phyloP scores from a whole-genome alignment of 2,113 vertebrate genomes.

The Gobio gobio region DNA sequence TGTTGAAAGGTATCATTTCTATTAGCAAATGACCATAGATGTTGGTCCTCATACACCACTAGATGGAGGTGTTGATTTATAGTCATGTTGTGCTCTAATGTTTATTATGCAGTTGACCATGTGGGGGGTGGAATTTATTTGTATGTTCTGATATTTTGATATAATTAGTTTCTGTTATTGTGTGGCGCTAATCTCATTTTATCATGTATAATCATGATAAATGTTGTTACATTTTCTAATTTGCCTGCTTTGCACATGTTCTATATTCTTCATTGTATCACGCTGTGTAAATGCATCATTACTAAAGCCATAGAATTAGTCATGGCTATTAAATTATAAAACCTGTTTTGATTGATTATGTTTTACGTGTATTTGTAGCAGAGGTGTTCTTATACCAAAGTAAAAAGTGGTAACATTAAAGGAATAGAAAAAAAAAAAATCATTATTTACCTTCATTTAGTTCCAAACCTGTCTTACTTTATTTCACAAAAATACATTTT shows the following conservation, averaged over 20 bases:
- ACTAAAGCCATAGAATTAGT: constrained; percentile 11
- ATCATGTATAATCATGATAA: constrained; percentile 28
- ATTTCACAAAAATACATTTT: background rate
- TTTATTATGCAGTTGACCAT: background rate
- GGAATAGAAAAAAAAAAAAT: background rate
- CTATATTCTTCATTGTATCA: background rate
- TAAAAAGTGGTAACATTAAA: background rate
- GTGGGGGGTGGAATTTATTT: constrained; percentile 18
- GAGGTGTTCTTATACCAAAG: background rate
- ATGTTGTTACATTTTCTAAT: constrained; percentile 6
- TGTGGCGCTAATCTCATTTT: constrained; percentile 18
- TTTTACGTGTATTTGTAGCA: background rate
- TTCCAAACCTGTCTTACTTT: background rate
- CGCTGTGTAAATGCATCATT: constrained; percentile 9
- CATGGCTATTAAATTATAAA: constrained; percentile 16
- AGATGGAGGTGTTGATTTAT: constrained; percentile 26
- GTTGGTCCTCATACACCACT: background rate
- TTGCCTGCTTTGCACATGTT: background rate
- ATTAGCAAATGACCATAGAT: background rate
- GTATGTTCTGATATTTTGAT: constrained; percentile 23
- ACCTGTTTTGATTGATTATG: background rate
- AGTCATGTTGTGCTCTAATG: background rate
- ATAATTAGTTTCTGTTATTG: constrained; percentile 13
- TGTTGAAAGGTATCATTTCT: background rate
- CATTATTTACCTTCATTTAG: background rate